phyloP scores from a whole-genome alignment of 2,113 vertebrate genomes.

The Porphyrio hochstetteri region DNA sequence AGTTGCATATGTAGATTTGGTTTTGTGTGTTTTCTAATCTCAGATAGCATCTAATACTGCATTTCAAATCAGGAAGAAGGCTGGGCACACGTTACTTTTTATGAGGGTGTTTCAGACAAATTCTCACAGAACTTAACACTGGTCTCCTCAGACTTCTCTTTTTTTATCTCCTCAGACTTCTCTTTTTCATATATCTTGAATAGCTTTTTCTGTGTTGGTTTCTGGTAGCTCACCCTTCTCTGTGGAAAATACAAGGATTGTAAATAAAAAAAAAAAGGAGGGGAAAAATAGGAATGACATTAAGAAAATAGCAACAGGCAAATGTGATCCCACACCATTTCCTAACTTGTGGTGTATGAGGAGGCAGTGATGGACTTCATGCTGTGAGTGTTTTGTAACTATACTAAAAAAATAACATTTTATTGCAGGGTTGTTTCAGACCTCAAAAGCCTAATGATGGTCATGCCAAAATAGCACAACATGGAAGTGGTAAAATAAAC shows the following conservation, averaged over 20 bases:
- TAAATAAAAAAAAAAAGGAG: background rate
- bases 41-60: background rate
- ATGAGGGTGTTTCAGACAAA: background rate
- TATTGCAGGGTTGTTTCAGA: slow-evolving; percentile 36
- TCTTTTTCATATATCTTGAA: background rate
- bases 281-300: background rate
- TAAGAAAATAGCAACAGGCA: slow-evolving; percentile 23
- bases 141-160: background rate
- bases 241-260: background rate
- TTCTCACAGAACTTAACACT: background rate
- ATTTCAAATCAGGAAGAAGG: background rate
- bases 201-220: background rate
- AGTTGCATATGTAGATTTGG: slow-evolving; percentile 6
- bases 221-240: background rate
- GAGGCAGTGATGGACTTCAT: slow-evolving; percentile 14
- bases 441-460: slow-evolving; percentile 32
- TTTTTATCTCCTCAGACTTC: too few species aligned
- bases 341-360: background rate
- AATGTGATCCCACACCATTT: slow-evolving; percentile 10
- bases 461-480: background rate
- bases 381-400: slow-evolving; percentile 7
- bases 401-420: background rate
- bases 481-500: slow-evolving; percentile 14
- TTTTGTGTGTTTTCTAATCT: slow-evolving; percentile 1
- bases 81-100: background rate